These are phyloP conservation scores for Scomber japonicus DNA, from an alignment of 2,113 vertebrate species.

Conservation along the genomic window DNA sequence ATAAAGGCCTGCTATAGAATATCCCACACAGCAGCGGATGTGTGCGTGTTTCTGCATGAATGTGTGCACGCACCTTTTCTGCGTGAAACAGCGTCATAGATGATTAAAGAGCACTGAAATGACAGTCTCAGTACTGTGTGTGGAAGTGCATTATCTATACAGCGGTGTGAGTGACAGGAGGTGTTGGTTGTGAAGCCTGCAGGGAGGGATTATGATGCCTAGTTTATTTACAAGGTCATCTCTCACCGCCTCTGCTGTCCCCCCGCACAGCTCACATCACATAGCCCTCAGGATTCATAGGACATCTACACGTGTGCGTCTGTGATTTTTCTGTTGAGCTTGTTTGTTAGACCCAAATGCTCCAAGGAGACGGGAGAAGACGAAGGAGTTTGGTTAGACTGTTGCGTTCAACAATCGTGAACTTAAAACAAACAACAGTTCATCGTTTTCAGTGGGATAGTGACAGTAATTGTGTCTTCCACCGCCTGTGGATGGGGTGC, in stretches of 20 bases:
- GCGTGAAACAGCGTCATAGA: conserved; percentile 14
- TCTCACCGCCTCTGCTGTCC: conserved; percentile 40
- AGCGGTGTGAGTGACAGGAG: conserved; percentile 61
- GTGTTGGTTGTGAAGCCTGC: conserved; percentile 40
- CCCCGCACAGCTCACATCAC: conserved; percentile 27
- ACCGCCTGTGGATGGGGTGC: conserved; percentile 31
- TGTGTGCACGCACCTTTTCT: conserved; percentile 14
- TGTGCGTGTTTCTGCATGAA: conserved; percentile 25
- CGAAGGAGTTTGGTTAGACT: neutral
- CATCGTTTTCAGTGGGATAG: conserved; percentile 38
- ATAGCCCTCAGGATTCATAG: conserved; percentile 25
- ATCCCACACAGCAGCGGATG: neutral
- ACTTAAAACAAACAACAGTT: conserved; percentile 17
- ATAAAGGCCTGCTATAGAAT: conserved; percentile 40
- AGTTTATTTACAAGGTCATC: conserved; percentile 79
- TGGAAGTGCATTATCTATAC: conserved; percentile 50
- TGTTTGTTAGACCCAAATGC: conserved; percentile 5
- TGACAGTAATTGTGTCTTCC: conserved; percentile 45
- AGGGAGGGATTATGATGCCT: conserved; percentile 71
- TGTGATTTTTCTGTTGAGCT: conserved; percentile 25
- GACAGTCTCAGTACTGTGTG: conserved; percentile 40
- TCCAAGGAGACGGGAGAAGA: neutral
- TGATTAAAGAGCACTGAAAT: conserved; percentile 42
- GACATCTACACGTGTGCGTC: neutral
- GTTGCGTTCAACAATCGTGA: conserved; percentile 7